A percentile compares a stretch with the other conserved stretches of the same genome.
Evolutionary conservation across 1,140 invertebrate species (phyloP).

Genomic region (Penaeus indicus): DNA sequence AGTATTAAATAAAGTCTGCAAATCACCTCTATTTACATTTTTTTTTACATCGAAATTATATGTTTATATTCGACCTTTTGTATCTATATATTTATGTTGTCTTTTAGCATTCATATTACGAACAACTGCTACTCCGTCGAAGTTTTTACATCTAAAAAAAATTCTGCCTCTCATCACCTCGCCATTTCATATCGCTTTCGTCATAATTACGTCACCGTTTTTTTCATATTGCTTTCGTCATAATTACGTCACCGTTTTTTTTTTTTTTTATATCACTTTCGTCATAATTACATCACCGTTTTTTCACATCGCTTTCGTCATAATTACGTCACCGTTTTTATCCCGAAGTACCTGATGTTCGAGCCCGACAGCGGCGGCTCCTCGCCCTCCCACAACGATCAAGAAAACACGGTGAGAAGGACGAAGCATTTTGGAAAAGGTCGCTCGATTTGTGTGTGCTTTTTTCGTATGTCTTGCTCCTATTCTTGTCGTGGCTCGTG

Average conservation of each 20-base stretch:
- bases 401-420: constrained; percentile 57
- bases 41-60: too few relatives aligned
- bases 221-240: too few relatives aligned
- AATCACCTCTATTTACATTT: too few relatives aligned
- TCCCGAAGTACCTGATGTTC: constrained; percentile 49
- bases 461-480: not conserved
- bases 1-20: too few relatives aligned
- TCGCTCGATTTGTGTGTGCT: not conserved
- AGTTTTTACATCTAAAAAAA: too few relatives aligned
- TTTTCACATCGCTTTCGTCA: not conserved
- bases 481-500: not conserved
- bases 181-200: not conserved
- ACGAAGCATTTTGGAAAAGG: too few relatives aligned
- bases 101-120: too few relatives aligned
- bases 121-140: too few relatives aligned
- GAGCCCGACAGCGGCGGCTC: constrained; percentile 50
- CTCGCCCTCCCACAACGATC: constrained; percentile 50
- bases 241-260: not conserved
- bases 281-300: not conserved
- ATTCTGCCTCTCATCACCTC: too few relatives aligned
- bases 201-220: not conserved
- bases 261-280: too few relatives aligned
- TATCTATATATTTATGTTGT: too few relatives aligned
- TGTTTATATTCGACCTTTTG: too few relatives aligned
- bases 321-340: not conserved